Evolutionary conservation across 2,888 invertebrate species (phyloP).

Genomic region (Sylvicola fuscatus): DNA sequence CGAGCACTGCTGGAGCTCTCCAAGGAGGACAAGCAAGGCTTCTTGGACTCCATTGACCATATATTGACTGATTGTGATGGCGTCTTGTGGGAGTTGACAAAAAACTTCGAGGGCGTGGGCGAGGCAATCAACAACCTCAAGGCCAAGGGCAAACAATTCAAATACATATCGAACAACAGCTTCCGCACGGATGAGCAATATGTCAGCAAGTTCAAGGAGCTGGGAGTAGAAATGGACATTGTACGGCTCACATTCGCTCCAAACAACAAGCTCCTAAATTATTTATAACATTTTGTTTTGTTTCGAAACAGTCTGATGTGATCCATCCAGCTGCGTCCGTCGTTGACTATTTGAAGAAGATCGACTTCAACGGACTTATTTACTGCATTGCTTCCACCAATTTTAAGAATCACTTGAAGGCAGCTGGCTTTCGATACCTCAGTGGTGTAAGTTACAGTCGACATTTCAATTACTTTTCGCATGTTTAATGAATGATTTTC

Average conservation of each 20-base stretch:
- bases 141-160: conserved; percentile 21
- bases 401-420: conserved; percentile 18
- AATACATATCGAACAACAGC: conserved; percentile 25
- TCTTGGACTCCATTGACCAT: conserved; percentile 30
- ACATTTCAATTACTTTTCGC: too few species aligned
- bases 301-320: conserved; percentile 15
- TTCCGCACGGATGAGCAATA: conserved; percentile 17
- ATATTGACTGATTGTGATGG: conserved; percentile 36
- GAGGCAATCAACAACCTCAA: conserved; percentile 20
- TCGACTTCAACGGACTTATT: conserved; percentile 23
- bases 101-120: conserved; percentile 20
- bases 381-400: conserved; percentile 21
- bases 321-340: conserved; percentile 25
- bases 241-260: too few species aligned
- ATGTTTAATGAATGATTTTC: not conserved
- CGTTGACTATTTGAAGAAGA: conserved; percentile 24
- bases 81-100: conserved; percentile 24
- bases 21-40: conserved; percentile 16
- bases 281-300: too few species aligned
- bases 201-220: conserved; percentile 13
- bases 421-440: conserved; percentile 23
- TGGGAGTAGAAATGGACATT: conserved; percentile 14
- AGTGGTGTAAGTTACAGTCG: conserved; percentile 18
- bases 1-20: conserved; percentile 10
- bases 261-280: too few species aligned